Conservation (phyloP, 2,113 vertebrate species). For the Sturnira hondurensis region DNA sequence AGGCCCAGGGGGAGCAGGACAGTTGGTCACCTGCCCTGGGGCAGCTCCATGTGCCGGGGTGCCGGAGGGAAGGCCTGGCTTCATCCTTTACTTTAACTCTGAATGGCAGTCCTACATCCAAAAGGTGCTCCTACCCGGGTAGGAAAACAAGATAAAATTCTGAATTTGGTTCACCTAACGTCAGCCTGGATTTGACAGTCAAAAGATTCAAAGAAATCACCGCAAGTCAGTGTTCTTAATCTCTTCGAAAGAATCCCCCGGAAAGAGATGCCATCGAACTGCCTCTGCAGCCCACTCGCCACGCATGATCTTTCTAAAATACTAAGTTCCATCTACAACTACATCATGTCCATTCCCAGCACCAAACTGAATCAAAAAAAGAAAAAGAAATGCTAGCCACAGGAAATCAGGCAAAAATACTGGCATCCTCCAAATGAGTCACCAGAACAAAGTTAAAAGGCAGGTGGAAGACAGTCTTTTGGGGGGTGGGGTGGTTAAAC, state of each 20-base stretch:
- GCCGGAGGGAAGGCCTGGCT: background rate
- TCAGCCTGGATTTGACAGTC: constrained; percentile 9
- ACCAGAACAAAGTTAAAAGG: constrained; percentile 27
- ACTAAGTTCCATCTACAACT: background rate
- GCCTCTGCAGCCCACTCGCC: constrained; percentile 22
- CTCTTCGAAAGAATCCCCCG: constrained; percentile 39
- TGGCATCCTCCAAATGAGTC: background rate
- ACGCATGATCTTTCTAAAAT: constrained; percentile 15
- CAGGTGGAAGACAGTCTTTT: background rate
- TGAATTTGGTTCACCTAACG: background rate
- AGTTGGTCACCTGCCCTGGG: background rate
- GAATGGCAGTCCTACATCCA: background rate
- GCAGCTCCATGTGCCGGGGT: background rate
- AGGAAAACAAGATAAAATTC: constrained; percentile 28
- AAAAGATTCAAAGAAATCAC: constrained; percentile 27
- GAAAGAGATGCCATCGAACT: constrained; percentile 22
- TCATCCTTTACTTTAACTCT: background rate
- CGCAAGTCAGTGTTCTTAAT: background rate
- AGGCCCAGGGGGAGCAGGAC: background rate
- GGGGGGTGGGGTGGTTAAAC: background rate
- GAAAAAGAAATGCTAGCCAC: constrained; percentile 24
- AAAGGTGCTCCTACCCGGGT: background rate
- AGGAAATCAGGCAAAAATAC: constrained; percentile 17
- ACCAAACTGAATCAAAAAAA: background rate
- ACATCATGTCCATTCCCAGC: constrained; percentile 7